phyloP scores from a whole-genome alignment of 2,888 invertebrate species.

The Muschampia staudingeri region DNA sequence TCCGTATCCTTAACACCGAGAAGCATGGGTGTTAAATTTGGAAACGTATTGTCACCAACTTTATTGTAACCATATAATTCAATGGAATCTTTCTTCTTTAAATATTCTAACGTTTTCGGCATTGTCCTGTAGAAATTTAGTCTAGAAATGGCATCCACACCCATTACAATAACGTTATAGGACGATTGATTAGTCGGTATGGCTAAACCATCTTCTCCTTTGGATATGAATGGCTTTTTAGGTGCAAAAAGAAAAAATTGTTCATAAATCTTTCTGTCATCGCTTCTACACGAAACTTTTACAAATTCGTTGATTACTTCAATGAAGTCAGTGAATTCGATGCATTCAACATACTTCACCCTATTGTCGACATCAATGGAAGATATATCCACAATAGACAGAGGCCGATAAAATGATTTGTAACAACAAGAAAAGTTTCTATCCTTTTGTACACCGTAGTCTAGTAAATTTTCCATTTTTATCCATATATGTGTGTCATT shows the following conservation, averaged over 20 bases:
- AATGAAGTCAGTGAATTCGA: slow-evolving; percentile 84
- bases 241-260: slow-evolving; percentile 93
- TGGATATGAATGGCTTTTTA: slow-evolving; percentile 75
- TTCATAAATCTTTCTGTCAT: slow-evolving; percentile 88
- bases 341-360: slow-evolving; percentile 88
- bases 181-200: slow-evolving; percentile 72
- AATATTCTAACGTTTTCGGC: slow-evolving; percentile 93
- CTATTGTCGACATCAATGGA: slow-evolving; percentile 87
- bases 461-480: slow-evolving; percentile 81
- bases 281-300: slow-evolving; percentile 92
- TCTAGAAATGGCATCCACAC: slow-evolving; percentile 97
- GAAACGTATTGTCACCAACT: slow-evolving; percentile 98
- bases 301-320: slow-evolving; percentile 92
- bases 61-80: slow-evolving; percentile 98
- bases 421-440: slow-evolving; percentile 92
- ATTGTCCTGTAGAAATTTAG: slow-evolving; percentile 96
- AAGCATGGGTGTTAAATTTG: slow-evolving; percentile 96
- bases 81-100: slow-evolving; percentile 92
- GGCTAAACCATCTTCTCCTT: slow-evolving; percentile 70
- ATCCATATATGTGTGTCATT: slow-evolving; percentile 92
- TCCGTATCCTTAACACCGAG: slow-evolving; percentile 93
- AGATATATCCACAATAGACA: slow-evolving; percentile 83
- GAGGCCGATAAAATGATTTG: slow-evolving; percentile 90
- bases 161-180: slow-evolving; percentile 95
- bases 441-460: slow-evolving; percentile 87